Evolutionary conservation across 2,888 invertebrate genomes (phyloP).

Genomic region (Clitarchus hookeri): DNA sequence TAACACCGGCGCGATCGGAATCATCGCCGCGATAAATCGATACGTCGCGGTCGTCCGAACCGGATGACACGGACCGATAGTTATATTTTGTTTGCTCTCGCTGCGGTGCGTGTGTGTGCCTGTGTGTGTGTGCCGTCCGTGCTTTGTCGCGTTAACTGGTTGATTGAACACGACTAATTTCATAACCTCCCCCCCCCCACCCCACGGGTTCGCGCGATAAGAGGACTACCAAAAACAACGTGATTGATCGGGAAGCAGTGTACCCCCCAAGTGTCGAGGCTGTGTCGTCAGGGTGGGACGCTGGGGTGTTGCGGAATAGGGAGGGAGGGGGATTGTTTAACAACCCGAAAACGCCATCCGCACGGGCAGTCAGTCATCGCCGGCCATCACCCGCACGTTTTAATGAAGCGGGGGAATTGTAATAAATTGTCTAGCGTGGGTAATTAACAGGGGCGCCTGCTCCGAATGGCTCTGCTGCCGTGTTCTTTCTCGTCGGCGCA

Average conservation of each 20-base stretch:
- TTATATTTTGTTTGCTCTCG: neutral
- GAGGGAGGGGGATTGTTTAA: neutral
- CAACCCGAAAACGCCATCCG: neutral
- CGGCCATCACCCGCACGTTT: neutral
- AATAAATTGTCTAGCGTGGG: neutral
- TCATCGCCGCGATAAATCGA: neutral
- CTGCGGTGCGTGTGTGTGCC: neutral
- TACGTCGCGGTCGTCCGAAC: neutral
- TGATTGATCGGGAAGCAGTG: no score
- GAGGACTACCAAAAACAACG: no score
- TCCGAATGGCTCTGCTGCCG: neutral
- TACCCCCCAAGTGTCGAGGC: no score
- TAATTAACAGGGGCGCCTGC: neutral
- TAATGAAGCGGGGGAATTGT: neutral
- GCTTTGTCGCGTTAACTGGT: slow-evolving; percentile 4
- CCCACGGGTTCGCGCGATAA: neutral
- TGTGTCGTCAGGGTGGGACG: no score
- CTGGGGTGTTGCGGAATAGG: neutral
- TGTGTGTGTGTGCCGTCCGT: neutral
- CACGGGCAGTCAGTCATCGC: neutral
- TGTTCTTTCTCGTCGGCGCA: no score
- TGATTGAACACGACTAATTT: neutral
- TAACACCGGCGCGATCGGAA: neutral
- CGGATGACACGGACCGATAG: neutral
- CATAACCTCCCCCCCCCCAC: neutral